Base-by-base conservation (phyloP, 92 coral and sea anemone genomes). In the Zoanthus solanderi region DNA sequence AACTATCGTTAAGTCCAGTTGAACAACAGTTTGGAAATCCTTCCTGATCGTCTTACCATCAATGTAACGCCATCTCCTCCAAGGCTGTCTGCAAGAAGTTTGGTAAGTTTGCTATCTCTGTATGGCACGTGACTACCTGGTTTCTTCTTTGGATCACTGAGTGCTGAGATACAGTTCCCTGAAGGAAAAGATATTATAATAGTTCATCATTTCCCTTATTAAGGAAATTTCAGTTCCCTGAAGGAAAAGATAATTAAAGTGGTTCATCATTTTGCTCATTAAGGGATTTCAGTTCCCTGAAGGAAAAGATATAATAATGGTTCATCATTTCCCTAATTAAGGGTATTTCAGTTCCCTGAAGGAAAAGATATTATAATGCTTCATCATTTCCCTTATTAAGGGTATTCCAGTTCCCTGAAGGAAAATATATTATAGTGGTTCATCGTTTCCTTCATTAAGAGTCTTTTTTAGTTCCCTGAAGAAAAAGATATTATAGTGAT, bases 1-100 rank as follows among this genome's bases (percentile, higher is more conserved):
- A 50, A 50, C 54, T 50, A 50, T 7, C 54, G 4, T 7, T 50
- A 50, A 50, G 54, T 50, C 54, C 54, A 7, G 5, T 50, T 50
- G 9, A 50, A 50, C 66, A 0, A 12, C 16, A 58, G 10, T 8
- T 17, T 34, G 5, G 5, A 58, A 9, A 13, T 11, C 66, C n/a
- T 13, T 32, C 4, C 50, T 72, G 17, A 1, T 4, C 54, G 5
- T 30, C 93, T 89, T 68, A 97, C 99, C 99, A 97, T 97, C 13
- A 97, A 91, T 54, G 99, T 97, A 61, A 97, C 92, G 53, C 99
- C 99, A 92, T 97, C 97, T 2, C 99, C 99, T 52, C 99, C 99
- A 60, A 97, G 91, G 83, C 99, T 97, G 74, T 97, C 98, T 6
- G 99, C 98, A 80, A 97, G 84, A 23, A 97, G 94, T 79, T 97